Evolutionary conservation across 2,113 vertebrate species (phyloP).

Genomic region (Alouatta palliata): DNA sequence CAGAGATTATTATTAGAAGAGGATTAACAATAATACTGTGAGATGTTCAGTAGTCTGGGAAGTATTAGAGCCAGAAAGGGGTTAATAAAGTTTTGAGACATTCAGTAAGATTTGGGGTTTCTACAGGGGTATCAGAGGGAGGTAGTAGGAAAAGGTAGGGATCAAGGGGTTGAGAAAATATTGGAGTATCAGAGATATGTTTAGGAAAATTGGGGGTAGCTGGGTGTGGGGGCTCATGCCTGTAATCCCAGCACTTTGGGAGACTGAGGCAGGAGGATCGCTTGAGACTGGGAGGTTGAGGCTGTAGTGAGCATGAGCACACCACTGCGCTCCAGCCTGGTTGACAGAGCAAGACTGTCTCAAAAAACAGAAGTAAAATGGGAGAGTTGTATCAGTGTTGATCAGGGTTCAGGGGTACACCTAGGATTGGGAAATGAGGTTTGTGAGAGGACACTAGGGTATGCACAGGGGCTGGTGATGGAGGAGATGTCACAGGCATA

Average conservation of each 20-base stretch:
- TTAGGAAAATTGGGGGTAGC: neutral
- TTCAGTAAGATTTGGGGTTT: neutral
- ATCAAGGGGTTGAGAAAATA: neutral
- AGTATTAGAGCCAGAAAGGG: neutral
- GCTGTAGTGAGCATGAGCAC: too few species aligned
- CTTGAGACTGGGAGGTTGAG: too few species aligned
- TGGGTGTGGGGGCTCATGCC: too few species aligned
- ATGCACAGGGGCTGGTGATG: conserved; percentile 46
- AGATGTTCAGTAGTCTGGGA: neutral
- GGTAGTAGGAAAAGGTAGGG: neutral
- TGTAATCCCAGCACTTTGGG: too few species aligned
- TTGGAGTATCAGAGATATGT: neutral
- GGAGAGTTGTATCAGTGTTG: neutral
- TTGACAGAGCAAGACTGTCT: too few species aligned
- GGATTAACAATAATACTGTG: conserved; percentile 1
- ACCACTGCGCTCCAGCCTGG: too few species aligned
- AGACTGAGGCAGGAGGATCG: too few species aligned
- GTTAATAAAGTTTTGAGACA: neutral
- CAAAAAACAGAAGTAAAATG: neutral
- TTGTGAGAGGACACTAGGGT: neutral
- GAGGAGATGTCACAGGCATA: neutral
- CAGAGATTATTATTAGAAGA: neutral
- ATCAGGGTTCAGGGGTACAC: neutral
- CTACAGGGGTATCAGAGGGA: neutral
- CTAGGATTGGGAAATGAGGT: neutral